These are phyloP conservation scores for Sylvia atricapilla DNA, from an alignment of 2,113 vertebrate genomes.

Conservation along the genomic window DNA sequence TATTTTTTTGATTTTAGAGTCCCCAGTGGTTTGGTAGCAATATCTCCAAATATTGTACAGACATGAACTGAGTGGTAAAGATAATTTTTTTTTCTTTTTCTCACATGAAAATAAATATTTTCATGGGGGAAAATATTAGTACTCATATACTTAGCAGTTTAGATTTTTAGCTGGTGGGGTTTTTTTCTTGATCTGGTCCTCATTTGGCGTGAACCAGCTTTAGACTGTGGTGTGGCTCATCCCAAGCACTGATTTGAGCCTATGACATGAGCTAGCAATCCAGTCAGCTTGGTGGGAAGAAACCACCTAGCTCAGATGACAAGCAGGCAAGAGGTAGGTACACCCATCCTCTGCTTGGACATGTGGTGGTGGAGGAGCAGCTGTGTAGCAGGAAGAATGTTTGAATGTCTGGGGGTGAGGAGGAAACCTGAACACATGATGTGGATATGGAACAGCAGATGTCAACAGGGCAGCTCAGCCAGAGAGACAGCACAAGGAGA, in stretches of 20 bases:
- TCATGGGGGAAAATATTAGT: background rate
- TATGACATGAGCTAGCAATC: background rate
- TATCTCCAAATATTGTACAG: background rate
- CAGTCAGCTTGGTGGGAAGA: background rate
- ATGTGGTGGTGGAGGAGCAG: background rate
- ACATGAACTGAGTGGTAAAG: background rate
- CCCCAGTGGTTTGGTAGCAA: background rate
- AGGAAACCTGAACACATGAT: background rate
- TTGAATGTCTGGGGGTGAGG: background rate
- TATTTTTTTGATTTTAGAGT: background rate
- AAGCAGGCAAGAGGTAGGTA: background rate
- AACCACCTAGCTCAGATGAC: background rate
- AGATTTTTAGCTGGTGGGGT: background rate
- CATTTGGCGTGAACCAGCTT: background rate
- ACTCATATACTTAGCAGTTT: background rate
- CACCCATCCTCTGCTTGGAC: accelerated
- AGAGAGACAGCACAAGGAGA: background rate
- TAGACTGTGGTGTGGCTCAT: background rate
- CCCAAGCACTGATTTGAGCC: background rate
- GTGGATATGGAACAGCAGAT: background rate
- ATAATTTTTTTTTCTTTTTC: background rate
- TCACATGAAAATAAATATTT: background rate
- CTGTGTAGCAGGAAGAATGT: background rate
- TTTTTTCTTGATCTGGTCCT: background rate
- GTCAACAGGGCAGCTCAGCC: background rate